Evolutionary conservation across 2,797 vertebrate genomes (phyloP).

Genomic region (Oreochromis mossambicus): DNA sequence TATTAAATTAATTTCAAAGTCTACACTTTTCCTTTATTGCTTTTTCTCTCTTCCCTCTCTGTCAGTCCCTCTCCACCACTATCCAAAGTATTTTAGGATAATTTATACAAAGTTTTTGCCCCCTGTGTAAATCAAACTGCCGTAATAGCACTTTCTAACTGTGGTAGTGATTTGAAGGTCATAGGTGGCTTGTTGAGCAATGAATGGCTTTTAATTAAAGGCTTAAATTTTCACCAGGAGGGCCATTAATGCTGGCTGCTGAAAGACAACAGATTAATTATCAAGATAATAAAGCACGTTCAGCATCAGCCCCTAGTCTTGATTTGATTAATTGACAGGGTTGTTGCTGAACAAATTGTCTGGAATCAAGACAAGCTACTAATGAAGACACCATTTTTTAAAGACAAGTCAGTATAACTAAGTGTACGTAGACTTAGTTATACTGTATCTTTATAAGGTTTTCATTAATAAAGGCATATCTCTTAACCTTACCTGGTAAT

Average conservation of each 20-base stretch:
- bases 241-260: slow-evolving; percentile 1
- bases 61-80: not conserved
- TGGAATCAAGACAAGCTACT: not conserved
- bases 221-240: slow-evolving; percentile 3
- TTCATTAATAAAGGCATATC: not conserved
- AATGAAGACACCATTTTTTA: not conserved
- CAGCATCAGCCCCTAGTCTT: slow-evolving; percentile 5
- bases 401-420: not conserved
- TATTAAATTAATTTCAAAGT: not conserved
- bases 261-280: slow-evolving; percentile 43
- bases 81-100: not conserved
- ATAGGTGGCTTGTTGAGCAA: slow-evolving; percentile 40
- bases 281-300: slow-evolving; percentile 34
- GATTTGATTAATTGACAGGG: slow-evolving; percentile 14
- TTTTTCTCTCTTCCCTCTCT: not conserved
- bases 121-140: not conserved
- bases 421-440: not conserved
- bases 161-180: slow-evolving; percentile 39
- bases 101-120: not conserved
- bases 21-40: not conserved
- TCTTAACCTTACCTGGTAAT: not conserved
- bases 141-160: slow-evolving; percentile 9
- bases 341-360: not conserved
- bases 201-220: slow-evolving; percentile 46
- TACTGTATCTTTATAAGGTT: not conserved